Percentiles rank a stretch among this genome's conserved stretches.
Evolutionary conservation across 2,113 vertebrate genomes (phyloP).

Genomic region (Misgurnus mizolepis): DNA sequence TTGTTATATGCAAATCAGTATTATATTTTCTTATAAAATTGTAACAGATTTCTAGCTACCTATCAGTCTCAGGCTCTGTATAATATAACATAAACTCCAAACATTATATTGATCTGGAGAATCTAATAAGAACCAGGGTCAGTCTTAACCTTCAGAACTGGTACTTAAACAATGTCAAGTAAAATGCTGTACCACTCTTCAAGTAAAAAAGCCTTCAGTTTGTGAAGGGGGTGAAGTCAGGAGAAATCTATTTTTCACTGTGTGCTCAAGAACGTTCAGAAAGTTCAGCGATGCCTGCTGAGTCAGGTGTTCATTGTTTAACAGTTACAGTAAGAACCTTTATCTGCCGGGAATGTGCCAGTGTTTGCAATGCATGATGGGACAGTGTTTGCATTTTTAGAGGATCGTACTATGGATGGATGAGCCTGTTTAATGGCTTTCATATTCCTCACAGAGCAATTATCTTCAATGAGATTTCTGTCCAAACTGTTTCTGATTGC

Average conservation of each 20-base stretch:
- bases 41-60: neutral
- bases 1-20: neutral
- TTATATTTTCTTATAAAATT: slow-evolving; percentile 7
- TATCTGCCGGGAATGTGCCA: neutral
- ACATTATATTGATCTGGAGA: slow-evolving; percentile 36
- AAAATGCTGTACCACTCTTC: slow-evolving; percentile 1
- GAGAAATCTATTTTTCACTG: slow-evolving; percentile 26
- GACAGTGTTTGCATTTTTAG: no score
- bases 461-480: neutral
- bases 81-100: neutral
- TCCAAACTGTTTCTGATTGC: neutral
- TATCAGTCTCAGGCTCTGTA: neutral
- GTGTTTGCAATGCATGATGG: neutral
- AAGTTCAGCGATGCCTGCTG: neutral
- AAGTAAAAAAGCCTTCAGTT: slow-evolving; percentile 16
- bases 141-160: slow-evolving; percentile 1
- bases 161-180: neutral
- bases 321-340: neutral
- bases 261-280: slow-evolving; percentile 13
- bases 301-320: slow-evolving; percentile 20
- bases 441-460: neutral
- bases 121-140: slow-evolving; percentile 5
- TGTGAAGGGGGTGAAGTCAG: neutral
- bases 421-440: neutral
- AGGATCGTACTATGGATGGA: no score